A percentile compares a stretch with the other conserved stretches of the same genome.
Conservation (phyloP, 1,140 invertebrate species). For the Arctopsyche grandis region DNA sequence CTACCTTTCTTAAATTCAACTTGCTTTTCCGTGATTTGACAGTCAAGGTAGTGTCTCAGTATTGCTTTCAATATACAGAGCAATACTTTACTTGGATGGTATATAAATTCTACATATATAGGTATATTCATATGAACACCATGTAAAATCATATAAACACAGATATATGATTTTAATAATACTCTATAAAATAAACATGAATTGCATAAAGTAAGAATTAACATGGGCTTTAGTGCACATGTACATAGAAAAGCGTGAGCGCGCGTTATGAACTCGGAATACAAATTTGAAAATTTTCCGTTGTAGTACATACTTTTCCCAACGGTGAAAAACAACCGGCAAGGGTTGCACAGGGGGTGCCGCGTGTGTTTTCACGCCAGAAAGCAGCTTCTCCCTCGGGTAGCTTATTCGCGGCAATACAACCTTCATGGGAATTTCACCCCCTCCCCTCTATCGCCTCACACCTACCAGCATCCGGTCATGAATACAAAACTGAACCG, state of each 20-base stretch:
- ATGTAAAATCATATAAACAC: too few relatives aligned
- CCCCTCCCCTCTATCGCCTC: background rate
- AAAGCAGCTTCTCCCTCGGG: background rate
- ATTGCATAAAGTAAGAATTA: background rate
- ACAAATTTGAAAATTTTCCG: background rate
- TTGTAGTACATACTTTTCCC: background rate
- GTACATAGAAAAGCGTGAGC: background rate
- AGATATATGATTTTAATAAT: too few relatives aligned
- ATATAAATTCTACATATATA: too few relatives aligned
- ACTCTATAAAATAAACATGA: too few relatives aligned
- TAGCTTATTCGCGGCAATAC: background rate
- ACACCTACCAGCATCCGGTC: background rate
- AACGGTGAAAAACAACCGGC: background rate
- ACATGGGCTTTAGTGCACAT: background rate
- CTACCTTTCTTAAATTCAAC: too few relatives aligned
- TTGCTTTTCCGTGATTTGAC: too few relatives aligned
- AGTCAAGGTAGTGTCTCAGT: too few relatives aligned
- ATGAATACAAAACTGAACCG: constrained; percentile 30
- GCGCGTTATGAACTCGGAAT: background rate
- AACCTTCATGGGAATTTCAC: background rate
- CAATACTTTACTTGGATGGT: too few relatives aligned
- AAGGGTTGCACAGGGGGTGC: background rate
- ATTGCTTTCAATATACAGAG: too few relatives aligned
- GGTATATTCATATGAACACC: too few relatives aligned
- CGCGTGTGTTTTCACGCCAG: constrained; percentile 8